These are phyloP conservation scores for Rhagium mordax DNA, from an alignment of 2,888 invertebrate genomes.

Conservation along the genomic window DNA sequence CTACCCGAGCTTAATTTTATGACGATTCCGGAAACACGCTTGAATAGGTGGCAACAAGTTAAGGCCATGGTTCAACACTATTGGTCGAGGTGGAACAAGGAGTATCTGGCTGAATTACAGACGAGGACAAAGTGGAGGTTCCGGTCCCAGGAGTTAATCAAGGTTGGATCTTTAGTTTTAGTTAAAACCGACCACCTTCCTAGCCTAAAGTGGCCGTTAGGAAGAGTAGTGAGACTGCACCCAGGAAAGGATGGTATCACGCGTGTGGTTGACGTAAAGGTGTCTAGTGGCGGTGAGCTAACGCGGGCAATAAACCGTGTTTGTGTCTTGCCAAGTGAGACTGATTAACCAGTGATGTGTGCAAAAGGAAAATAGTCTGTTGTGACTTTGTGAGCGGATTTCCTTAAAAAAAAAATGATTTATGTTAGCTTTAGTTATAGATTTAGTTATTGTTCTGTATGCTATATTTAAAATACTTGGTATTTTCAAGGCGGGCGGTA, in stretches of 20 bases:
- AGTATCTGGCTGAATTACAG: background rate
- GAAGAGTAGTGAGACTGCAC: background rate
- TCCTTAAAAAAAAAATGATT: no score
- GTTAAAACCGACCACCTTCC: background rate
- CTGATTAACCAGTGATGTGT: no score
- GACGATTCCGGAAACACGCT: background rate
- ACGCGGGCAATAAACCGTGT: background rate
- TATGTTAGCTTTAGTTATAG: no score
- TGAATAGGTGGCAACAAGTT: background rate
- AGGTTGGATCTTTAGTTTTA: background rate
- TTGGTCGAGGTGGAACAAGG: background rate
- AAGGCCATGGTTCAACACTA: constrained; percentile 1
- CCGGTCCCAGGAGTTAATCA: background rate
- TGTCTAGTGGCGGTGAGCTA: background rate
- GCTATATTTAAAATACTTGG: no score
- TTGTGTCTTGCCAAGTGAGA: background rate
- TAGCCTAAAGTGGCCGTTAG: background rate
- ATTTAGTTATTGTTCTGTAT: no score
- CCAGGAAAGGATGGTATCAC: background rate
- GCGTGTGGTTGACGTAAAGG: background rate
- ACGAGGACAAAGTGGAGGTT: background rate
- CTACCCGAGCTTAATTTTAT: background rate
- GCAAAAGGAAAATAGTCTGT: no score
- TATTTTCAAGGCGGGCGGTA: no score
- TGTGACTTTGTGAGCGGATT: no score